Conservation (phyloP, 2,797 vertebrate genomes). For the Hyperoplus immaculatus region DNA sequence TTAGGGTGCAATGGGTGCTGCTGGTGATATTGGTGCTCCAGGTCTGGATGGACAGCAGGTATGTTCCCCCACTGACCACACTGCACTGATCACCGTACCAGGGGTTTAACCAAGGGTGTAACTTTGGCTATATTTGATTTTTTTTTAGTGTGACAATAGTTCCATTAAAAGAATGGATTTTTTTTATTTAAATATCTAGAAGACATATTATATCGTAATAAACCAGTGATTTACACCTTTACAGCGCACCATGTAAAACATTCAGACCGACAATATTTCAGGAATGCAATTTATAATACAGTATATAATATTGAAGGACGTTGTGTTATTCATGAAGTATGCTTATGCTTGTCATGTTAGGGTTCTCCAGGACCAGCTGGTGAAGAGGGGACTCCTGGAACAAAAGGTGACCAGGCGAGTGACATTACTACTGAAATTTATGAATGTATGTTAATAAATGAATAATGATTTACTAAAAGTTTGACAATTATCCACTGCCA, state of each 20-base stretch:
- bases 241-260: neutral
- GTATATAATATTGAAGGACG: neutral
- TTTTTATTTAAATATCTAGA: too few relatives aligned
- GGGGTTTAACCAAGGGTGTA: too few relatives aligned
- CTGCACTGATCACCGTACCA: neutral
- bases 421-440: neutral
- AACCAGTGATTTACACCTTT: too few relatives aligned
- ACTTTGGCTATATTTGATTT: too few relatives aligned
- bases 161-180: too few relatives aligned
- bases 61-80: slow-evolving; percentile 27
- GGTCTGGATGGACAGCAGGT: slow-evolving; percentile 89
- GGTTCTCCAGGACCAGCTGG: slow-evolving; percentile 81
- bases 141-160: too few relatives aligned
- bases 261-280: neutral
- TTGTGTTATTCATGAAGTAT: neutral
- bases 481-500: neutral
- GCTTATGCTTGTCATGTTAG: slow-evolving; percentile 64
- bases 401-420: slow-evolving; percentile 86
- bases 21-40: slow-evolving; percentile 73
- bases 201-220: too few relatives aligned
- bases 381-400: slow-evolving; percentile 79
- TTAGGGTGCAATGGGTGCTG: slow-evolving; percentile 80
- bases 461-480: too few relatives aligned
- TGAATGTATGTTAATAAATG: neutral
- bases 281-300: neutral